Evolutionary conservation across 1,140 invertebrate genomes (phyloP).

Genomic region (Drosophila albomicans): DNA sequence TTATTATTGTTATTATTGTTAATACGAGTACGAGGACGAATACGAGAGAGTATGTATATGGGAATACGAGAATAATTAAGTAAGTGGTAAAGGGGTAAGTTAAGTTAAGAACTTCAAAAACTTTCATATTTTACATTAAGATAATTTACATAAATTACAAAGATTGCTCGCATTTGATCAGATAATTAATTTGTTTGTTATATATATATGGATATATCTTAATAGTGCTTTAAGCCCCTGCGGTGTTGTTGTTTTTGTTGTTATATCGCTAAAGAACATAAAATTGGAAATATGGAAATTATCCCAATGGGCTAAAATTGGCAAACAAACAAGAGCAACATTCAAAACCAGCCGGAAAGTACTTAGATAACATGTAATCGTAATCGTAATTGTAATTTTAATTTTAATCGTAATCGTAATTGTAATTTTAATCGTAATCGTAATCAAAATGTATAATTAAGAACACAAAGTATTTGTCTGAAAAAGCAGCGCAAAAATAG

Average conservation of each 20-base stretch:
- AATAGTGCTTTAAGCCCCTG: conserved; percentile 68
- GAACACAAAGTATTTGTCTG: conserved; percentile 38
- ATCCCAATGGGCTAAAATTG: conserved; percentile 61
- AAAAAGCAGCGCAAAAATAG: conserved; percentile 30
- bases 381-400: neutral
- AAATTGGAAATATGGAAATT: conserved; percentile 59
- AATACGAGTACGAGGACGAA: conserved; percentile 8
- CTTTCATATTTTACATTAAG: conserved; percentile 60
- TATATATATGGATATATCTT: neutral
- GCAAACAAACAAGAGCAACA: conserved; percentile 73
- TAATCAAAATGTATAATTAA: conserved; percentile 1
- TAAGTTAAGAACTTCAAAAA: conserved; percentile 19
- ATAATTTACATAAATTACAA: conserved; percentile 50
- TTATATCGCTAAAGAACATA: conserved; percentile 70
- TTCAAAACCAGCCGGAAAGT: conserved; percentile 48
- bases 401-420: neutral
- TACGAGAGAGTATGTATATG: conserved; percentile 23
- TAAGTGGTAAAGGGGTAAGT: neutral
- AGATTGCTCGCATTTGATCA: conserved; percentile 28
- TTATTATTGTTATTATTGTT: conserved; percentile 7
- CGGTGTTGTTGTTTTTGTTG: conserved; percentile 82
- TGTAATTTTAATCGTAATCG: neutral
- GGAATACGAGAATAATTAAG: conserved; percentile 18
- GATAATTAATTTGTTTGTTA: conserved; percentile 29
- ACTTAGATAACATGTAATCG: conserved; percentile 34